These are phyloP conservation scores for Syngnathus typhle DNA, from an alignment of 2,113 vertebrate species.

Conservation along the genomic window DNA sequence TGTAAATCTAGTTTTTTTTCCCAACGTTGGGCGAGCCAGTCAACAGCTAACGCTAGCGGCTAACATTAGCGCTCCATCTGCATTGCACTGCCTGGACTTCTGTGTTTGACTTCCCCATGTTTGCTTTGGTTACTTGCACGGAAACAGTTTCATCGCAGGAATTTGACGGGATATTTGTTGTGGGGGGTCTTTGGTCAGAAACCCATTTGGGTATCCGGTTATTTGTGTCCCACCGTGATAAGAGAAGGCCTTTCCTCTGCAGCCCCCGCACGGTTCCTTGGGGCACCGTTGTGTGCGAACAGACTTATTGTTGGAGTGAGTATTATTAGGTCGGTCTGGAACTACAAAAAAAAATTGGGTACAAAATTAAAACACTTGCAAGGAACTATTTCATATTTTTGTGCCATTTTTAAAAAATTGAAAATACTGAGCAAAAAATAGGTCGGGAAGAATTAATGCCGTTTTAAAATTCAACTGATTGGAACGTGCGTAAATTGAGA, in stretches of 20 bases:
- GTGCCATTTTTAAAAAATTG: no score
- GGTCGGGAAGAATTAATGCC: no score
- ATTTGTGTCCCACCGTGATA: slow-evolving; percentile 63
- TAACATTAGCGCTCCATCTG: not conserved
- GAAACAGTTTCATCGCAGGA: not conserved
- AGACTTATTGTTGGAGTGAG: slow-evolving; percentile 62
- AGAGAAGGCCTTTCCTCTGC: slow-evolving; percentile 69
- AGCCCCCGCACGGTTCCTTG: slow-evolving; percentile 26
- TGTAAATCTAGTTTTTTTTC: no score
- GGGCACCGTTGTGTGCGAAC: slow-evolving; percentile 59
- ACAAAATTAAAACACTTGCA: no score
- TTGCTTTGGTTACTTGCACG: not conserved
- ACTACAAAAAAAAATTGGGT: not conserved
- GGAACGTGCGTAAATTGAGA: no score
- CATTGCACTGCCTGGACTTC: not conserved
- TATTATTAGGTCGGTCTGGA: slow-evolving; percentile 54
- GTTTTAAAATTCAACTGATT: no score
- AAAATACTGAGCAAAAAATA: no score
- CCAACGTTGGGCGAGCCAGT: no score
- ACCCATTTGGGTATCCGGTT: slow-evolving; percentile 32
- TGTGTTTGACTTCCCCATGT: not conserved
- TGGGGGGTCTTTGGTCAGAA: slow-evolving; percentile 37
- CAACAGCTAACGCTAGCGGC: not conserved
- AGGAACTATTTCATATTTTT: no score
- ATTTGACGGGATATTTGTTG: slow-evolving; percentile 5